Conservation (phyloP, 2,888 invertebrate genomes). For the Dione vanillae region DNA sequence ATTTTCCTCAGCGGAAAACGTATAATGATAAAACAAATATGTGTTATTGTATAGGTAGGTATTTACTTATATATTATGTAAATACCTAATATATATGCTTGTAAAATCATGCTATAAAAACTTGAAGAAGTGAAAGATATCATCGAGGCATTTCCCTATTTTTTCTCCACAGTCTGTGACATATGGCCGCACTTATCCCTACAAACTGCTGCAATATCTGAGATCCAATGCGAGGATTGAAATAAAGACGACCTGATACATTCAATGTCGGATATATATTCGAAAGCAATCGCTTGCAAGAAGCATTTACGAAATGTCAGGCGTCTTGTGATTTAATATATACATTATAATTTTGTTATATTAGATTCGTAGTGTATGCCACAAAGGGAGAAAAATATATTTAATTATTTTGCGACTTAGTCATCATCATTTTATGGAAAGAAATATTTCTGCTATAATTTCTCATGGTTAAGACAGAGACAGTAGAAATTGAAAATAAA, state of each 20-base stretch:
- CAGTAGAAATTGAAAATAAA: background rate
- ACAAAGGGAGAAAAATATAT: too few species aligned
- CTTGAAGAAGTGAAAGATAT: constrained; percentile 15
- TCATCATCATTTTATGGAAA: too few species aligned
- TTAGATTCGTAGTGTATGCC: background rate
- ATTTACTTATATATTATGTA: too few species aligned
- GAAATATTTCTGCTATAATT: too few species aligned
- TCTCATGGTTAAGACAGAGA: background rate
- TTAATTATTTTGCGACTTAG: too few species aligned
- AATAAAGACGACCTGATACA: constrained; percentile 55
- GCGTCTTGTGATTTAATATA: background rate
- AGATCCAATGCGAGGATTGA: constrained; percentile 68
- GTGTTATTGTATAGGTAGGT: background rate
- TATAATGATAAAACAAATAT: too few species aligned
- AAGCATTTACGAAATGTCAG: constrained; percentile 35
- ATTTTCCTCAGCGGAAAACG: too few species aligned
- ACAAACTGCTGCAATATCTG: constrained; percentile 71
- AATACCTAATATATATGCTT: background rate
- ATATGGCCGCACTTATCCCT: constrained; percentile 74
- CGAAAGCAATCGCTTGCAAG: constrained; percentile 51
- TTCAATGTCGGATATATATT: constrained; percentile 33
- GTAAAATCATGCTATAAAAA: background rate
- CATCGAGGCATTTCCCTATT: constrained; percentile 46
- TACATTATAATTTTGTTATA: background rate
- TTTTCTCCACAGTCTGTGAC: constrained; percentile 60